phyloP scores from a whole-genome alignment of 2,113 vertebrate species.

The Cyphomyrus discorhynchus region DNA sequence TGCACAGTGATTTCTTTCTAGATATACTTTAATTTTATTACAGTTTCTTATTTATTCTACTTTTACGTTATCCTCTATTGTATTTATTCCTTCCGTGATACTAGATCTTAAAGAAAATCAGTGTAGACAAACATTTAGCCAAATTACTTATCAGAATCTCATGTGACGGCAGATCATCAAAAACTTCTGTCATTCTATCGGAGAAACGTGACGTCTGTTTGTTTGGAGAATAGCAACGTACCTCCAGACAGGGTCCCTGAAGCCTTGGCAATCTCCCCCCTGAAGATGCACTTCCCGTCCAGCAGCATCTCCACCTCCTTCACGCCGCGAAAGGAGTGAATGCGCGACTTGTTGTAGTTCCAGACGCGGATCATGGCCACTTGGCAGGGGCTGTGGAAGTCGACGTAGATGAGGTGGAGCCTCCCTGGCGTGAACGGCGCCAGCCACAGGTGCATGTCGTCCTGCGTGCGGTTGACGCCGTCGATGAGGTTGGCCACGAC shows the following conservation, averaged over 20 bases:
- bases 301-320: constrained; percentile 80
- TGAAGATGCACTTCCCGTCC: constrained; percentile 78
- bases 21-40: background rate
- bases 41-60: background rate
- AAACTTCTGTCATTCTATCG: background rate
- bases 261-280: constrained; percentile 94
- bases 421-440: constrained; percentile 82
- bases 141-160: background rate
- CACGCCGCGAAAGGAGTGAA: constrained; percentile 88
- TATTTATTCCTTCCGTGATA: background rate
- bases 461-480: constrained; percentile 85
- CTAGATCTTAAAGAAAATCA: background rate
- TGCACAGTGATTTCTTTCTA: background rate
- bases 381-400: constrained; percentile 70
- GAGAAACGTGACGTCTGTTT: background rate
- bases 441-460: constrained; percentile 97
- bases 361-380: constrained; percentile 92
- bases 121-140: background rate
- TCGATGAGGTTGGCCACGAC: constrained; percentile 77
- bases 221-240: constrained; percentile 40
- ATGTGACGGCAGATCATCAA: background rate
- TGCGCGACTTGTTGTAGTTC: constrained; percentile 98
- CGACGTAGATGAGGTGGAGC: constrained; percentile 69
- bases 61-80: background rate
- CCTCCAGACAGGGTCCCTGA: constrained; percentile 86